phyloP scores from a whole-genome alignment of 2,888 invertebrate genomes.

The Oscheius sp. region DNA sequence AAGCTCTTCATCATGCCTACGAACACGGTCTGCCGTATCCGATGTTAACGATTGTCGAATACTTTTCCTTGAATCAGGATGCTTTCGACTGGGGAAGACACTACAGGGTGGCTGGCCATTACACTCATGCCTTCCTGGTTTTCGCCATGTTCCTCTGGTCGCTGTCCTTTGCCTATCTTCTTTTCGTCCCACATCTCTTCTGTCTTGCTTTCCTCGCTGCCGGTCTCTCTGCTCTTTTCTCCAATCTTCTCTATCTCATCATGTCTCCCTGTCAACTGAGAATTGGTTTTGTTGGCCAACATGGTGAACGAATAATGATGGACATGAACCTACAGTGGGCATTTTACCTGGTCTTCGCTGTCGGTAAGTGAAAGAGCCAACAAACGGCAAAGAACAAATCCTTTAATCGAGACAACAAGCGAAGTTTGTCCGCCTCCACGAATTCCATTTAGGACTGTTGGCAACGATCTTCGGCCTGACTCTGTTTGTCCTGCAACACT shows the following conservation, averaged over 20 bases:
- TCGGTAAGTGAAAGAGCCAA: constrained; percentile 40
- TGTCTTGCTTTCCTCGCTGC: constrained; percentile 46
- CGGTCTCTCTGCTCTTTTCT: constrained; percentile 57
- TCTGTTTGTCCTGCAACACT: constrained; percentile 59
- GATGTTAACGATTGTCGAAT: constrained; percentile 63
- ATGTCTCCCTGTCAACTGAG: constrained; percentile 59
- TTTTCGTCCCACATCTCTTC: constrained; percentile 64
- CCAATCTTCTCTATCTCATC: constrained; percentile 55
- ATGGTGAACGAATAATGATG: constrained; percentile 52
- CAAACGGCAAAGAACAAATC: constrained; percentile 5
- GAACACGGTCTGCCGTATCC: constrained; percentile 65
- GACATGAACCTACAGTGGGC: constrained; percentile 60
- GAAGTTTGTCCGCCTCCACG: not conserved
- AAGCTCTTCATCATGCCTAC: constrained; percentile 57
- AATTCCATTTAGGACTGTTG: constrained; percentile 44
- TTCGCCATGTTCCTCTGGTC: constrained; percentile 56
- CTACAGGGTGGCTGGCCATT: constrained; percentile 66
- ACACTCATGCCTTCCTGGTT: constrained; percentile 57
- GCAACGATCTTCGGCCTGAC: constrained; percentile 54
- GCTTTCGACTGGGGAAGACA: constrained; percentile 64
- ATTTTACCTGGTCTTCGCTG: constrained; percentile 63
- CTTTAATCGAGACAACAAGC: too few species aligned
- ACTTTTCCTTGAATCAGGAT: constrained; percentile 61
- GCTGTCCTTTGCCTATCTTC: constrained; percentile 55
- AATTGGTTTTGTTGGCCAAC: constrained; percentile 59